These are phyloP conservation scores for Sebastes nivosus DNA, from an alignment of 2,797 vertebrate genomes.

Conservation along the genomic window DNA sequence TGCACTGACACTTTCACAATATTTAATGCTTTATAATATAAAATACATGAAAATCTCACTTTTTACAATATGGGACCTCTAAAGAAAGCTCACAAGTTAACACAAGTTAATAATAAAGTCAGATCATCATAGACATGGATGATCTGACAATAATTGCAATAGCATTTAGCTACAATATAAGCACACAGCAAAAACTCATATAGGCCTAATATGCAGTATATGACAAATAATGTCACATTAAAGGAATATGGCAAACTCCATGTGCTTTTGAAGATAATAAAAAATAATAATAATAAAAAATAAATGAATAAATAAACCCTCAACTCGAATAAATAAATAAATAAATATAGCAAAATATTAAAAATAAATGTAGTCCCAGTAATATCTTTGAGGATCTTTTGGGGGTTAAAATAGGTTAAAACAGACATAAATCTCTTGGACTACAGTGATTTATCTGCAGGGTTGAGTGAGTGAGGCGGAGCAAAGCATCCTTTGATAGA, in stretches of 20 bases:
- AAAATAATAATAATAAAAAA: too few relatives aligned
- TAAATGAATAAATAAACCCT: too few relatives aligned
- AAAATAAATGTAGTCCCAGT: not conserved
- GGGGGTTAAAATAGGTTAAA: not conserved
- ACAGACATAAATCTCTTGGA: conserved; percentile 13
- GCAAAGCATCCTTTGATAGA: conserved; percentile 71
- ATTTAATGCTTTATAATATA: too few relatives aligned
- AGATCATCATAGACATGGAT: not conserved
- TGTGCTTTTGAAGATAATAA: not conserved
- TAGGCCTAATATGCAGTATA: too few relatives aligned
- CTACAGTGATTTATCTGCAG: conserved; percentile 42
- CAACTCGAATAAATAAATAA: not conserved
- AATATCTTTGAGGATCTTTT: not conserved
- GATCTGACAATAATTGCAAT: not conserved
- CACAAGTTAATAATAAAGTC: not conserved
- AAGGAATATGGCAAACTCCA: too few relatives aligned
- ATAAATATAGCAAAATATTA: too few relatives aligned
- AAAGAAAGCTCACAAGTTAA: too few relatives aligned
- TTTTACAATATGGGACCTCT: too few relatives aligned
- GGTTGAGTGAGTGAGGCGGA: conserved; percentile 70
- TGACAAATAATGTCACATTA: not conserved
- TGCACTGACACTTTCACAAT: too few relatives aligned
- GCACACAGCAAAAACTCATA: not conserved
- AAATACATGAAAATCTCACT: too few relatives aligned
- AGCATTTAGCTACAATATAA: too few relatives aligned